Conservation (phyloP, 2,113 vertebrate species). For the Anhinga rufa region DNA sequence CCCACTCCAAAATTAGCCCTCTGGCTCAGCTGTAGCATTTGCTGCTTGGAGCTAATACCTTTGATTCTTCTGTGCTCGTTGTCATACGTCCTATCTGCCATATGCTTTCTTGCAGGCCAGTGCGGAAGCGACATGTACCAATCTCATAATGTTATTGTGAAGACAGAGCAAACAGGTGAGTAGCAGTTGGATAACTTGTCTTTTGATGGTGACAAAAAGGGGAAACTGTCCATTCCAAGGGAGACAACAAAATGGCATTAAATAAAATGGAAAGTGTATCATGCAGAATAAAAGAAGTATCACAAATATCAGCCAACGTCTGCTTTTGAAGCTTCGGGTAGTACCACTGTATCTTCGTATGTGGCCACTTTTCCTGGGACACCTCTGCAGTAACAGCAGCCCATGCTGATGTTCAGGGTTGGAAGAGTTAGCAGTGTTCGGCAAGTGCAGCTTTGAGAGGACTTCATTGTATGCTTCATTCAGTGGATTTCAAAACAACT, state of each 20-base stretch:
- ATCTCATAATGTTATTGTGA: conserved; percentile 78
- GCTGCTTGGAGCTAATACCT: not conserved
- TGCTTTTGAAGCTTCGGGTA: not conserved
- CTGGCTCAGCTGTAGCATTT: not conserved
- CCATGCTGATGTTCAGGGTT: not conserved
- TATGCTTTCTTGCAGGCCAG: conserved; percentile 71
- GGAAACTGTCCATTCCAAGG: not conserved
- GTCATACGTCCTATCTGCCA: not conserved
- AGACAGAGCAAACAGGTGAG: conserved; percentile 81
- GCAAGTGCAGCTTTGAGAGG: not conserved
- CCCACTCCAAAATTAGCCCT: not conserved
- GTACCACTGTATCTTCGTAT: not conserved
- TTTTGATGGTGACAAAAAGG: not conserved
- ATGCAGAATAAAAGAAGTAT: not conserved
- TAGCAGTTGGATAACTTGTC: not conserved
- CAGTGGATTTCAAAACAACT: not conserved
- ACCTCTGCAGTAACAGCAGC: not conserved
- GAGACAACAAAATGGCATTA: not conserved
- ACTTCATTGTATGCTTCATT: not conserved
- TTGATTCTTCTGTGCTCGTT: not conserved
- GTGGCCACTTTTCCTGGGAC: not conserved
- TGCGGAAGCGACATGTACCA: conserved; percentile 79
- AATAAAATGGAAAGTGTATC: not conserved
- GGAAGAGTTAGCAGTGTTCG: not conserved
- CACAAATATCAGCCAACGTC: not conserved